Conservation (phyloP, 2,888 invertebrate genomes). For the Trissolcus brochymenae region DNA sequence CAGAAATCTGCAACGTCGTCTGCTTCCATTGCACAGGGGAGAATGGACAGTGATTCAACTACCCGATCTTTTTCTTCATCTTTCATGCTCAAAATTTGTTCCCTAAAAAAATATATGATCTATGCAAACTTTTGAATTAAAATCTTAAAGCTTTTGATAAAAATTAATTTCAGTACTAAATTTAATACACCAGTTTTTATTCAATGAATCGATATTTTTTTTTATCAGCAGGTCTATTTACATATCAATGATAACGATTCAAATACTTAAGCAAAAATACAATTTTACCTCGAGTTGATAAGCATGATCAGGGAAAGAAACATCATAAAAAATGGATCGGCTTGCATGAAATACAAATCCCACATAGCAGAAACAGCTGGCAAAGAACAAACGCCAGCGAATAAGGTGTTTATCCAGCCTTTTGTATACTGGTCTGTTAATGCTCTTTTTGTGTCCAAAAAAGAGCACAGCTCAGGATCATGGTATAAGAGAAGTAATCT, state of each 20-base stretch:
- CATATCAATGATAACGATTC: slow-evolving; percentile 3
- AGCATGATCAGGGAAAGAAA: slow-evolving; percentile 96
- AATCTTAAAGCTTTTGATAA: too few species aligned
- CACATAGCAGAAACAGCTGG: slow-evolving; percentile 94
- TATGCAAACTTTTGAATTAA: background rate
- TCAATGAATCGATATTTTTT: background rate
- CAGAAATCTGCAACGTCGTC: slow-evolving; percentile 98
- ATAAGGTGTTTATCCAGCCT: slow-evolving; percentile 93
- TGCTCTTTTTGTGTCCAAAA: slow-evolving; percentile 96
- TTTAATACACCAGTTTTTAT: too few species aligned
- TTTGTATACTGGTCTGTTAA: slow-evolving; percentile 93
- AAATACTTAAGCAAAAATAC: background rate
- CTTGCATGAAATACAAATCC: slow-evolving; percentile 97
- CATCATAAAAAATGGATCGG: slow-evolving; percentile 97
- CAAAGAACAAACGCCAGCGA: slow-evolving; percentile 90
- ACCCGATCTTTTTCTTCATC: slow-evolving; percentile 83
- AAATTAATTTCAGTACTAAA: too few species aligned
- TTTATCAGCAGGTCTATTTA: slow-evolving; percentile 1
- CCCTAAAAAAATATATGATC: slow-evolving; percentile 76
- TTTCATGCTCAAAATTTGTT: slow-evolving; percentile 88
- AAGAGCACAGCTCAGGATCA: slow-evolving; percentile 97
- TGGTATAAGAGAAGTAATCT: slow-evolving; percentile 94
- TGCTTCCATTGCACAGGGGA: slow-evolving; percentile 92
- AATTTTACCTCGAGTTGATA: slow-evolving; percentile 87
- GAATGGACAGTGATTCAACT: slow-evolving; percentile 82